A percentile compares a stretch with the other conserved stretches of the same genome.
These are phyloP conservation scores for Apostichopus leukothele DNA, from an alignment of 53 echinoderm and acorn worm genomes.

Conservation along the genomic window DNA sequence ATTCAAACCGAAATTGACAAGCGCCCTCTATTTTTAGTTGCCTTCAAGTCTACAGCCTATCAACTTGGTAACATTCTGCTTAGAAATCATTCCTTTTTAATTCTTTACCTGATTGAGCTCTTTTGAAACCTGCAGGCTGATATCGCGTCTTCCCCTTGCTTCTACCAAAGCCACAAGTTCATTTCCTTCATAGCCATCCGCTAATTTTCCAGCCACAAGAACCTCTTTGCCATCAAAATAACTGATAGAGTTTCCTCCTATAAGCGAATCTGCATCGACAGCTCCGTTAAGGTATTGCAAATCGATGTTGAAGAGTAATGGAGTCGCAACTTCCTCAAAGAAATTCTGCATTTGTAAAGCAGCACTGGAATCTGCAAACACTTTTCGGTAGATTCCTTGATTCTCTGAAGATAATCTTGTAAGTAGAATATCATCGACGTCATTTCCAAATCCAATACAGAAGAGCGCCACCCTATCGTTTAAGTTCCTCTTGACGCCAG, in stretches of 20 bases:
- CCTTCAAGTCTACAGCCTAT: too few species aligned
- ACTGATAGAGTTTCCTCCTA: conserved; percentile 66
- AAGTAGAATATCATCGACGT: conserved; percentile 2
- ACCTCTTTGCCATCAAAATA: conserved; percentile 94
- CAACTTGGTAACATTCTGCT: too few species aligned
- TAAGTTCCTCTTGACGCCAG: neutral
- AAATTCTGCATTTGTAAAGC: conserved; percentile 78
- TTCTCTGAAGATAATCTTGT: neutral
- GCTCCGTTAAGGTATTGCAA: conserved; percentile 62
- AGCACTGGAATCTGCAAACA: conserved; percentile 77
- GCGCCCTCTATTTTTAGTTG: too few species aligned
- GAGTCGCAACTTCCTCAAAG: conserved; percentile 93
- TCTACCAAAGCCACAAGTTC: conserved; percentile 10
- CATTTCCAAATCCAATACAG: conserved; percentile 12
- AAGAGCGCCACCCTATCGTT: neutral
- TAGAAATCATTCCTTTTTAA: too few species aligned
- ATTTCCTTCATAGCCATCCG: conserved; percentile 43
- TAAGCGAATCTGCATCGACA: conserved; percentile 60
- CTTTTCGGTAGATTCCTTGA: conserved; percentile 13
- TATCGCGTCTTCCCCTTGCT: conserved; percentile 28
- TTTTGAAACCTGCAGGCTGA: conserved; percentile 33
- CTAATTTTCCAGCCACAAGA: conserved; percentile 81
- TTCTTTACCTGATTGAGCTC: conserved; percentile 35
- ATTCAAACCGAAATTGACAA: too few species aligned
- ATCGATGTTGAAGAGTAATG: conserved; percentile 79